phyloP scores from a whole-genome alignment of 2,113 vertebrate species.

The Grammomys surdaster region DNA sequence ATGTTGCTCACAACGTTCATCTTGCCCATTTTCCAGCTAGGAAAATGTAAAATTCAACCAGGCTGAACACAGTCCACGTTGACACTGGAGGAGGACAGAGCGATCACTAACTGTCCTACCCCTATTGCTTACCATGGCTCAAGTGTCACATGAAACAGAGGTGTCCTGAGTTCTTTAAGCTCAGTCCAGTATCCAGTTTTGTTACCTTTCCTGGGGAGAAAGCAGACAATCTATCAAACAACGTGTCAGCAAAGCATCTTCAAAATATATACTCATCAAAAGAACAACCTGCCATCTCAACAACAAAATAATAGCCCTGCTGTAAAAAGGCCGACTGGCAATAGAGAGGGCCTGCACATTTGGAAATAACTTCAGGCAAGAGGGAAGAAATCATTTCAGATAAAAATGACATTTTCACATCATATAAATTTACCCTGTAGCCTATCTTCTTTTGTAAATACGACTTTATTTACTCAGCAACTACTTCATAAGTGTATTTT shows the following conservation, averaged over 20 bases:
- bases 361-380: constrained; percentile 26
- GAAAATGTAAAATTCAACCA: background rate
- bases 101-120: background rate
- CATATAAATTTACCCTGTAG: background rate
- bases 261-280: background rate
- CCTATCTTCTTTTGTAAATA: constrained; percentile 55
- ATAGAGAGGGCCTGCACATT: background rate
- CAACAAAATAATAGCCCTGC: background rate
- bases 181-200: background rate
- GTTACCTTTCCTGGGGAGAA: background rate
- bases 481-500: background rate
- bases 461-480: constrained; percentile 20
- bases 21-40: background rate
- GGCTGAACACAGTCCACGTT: background rate
- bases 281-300: background rate
- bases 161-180: background rate
- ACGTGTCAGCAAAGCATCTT: background rate
- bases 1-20: background rate
- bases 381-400: constrained; percentile 23
- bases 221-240: background rate
- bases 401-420: constrained; percentile 33
- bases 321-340: background rate
- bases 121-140: background rate
- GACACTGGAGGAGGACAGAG: background rate
- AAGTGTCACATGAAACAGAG: constrained; percentile 22